A percentile compares a stretch with the other conserved stretches of the same genome.
These are phyloP conservation scores for Drosophila hamatofila DNA, from an alignment of 2,888 invertebrate species.

Conservation along the genomic window DNA sequence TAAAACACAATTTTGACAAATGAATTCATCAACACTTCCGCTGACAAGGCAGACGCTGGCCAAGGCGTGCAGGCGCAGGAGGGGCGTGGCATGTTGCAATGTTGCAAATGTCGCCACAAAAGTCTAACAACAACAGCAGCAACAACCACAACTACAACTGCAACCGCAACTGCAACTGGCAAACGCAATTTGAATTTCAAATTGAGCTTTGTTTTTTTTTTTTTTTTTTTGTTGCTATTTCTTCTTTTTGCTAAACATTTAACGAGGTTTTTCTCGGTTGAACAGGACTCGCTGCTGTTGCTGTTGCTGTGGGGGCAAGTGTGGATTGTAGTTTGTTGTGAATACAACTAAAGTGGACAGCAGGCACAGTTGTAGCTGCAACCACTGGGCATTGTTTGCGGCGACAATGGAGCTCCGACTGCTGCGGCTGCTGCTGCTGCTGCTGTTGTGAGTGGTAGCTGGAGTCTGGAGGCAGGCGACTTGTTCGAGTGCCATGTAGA, in stretches of 20 bases:
- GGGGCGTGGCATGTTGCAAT: constrained; percentile 44
- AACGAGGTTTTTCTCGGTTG: constrained; percentile 60
- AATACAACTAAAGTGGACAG: constrained; percentile 44
- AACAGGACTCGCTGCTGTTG: constrained; percentile 50
- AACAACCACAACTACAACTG: constrained; percentile 43
- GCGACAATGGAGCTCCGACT: constrained; percentile 36
- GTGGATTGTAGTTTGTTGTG: constrained; percentile 32
- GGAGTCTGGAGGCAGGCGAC: constrained; percentile 10
- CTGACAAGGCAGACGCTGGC: constrained; percentile 66
- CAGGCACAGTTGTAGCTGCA: constrained; percentile 9
- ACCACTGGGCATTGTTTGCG: constrained; percentile 41
- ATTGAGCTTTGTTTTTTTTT: constrained; percentile 39
- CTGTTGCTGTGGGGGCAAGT: constrained; percentile 7
- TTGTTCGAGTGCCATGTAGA: constrained; percentile 70
- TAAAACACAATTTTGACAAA: constrained; percentile 79
- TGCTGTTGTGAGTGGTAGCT: constrained; percentile 7
- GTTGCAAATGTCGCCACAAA: constrained; percentile 63
- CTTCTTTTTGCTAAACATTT: constrained; percentile 44
- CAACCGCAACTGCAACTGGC: constrained; percentile 41
- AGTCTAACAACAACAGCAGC: constrained; percentile 42
- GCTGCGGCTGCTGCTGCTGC: constrained; percentile 5
- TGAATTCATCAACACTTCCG: constrained; percentile 83
- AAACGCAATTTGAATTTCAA: constrained; percentile 77
- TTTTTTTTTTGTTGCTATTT: neutral
- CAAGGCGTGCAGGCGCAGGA: neutral